Evolutionary conservation across 2,888 invertebrate species (phyloP), one percentile per base, ranked within the genome.

Genomic region (Entomobrya multifasciata): DNA sequence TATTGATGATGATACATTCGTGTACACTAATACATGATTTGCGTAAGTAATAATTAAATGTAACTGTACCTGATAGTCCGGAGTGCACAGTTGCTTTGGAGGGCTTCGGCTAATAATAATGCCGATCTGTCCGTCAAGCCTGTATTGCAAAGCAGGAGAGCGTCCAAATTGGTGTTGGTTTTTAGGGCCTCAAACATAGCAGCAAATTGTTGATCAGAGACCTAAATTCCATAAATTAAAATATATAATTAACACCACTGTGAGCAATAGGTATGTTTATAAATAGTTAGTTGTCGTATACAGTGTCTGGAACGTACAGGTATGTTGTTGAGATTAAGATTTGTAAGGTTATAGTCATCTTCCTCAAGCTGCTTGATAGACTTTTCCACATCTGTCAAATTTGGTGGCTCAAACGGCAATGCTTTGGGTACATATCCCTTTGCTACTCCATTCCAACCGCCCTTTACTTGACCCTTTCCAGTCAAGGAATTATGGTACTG

Each of bases 271-370:
- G n/a, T n/a, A n/a, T n/a, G n/a, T n/a, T n/a, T n/a, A n/a, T n/a
- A n/a, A n/a, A n/a, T n/a, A n/a, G n/a, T n/a, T n/a, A n/a, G n/a
- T n/a, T n/a, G n/a, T n/a, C n/a, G n/a, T n/a, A n/a, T n/a, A n/a
- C n/a, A n/a, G n/a, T n/a, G n/a, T n/a, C n/a, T n/a, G 36, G 11
- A 41, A 88, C 91, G 91, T 92, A 98, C 99, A 95, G 97, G 98
- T 94, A 99, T 99, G 94, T 99, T 99, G 94, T 99, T 99, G 95
- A 98, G 97, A 94, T 99, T 99, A 93, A 99, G 95, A 93, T 97
- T 97, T 92, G 95, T 95, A 92, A 98, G 94, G 92, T 95, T 95
- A 92, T 95, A 94, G 94, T 97, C 97, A 93, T 99, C 97, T 90
- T 97, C 96, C 92, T 96, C 95, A 90, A 99, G 95, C 93, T 96